Conservation (phyloP, 2,888 invertebrate species). For the Andrena fulva region DNA sequence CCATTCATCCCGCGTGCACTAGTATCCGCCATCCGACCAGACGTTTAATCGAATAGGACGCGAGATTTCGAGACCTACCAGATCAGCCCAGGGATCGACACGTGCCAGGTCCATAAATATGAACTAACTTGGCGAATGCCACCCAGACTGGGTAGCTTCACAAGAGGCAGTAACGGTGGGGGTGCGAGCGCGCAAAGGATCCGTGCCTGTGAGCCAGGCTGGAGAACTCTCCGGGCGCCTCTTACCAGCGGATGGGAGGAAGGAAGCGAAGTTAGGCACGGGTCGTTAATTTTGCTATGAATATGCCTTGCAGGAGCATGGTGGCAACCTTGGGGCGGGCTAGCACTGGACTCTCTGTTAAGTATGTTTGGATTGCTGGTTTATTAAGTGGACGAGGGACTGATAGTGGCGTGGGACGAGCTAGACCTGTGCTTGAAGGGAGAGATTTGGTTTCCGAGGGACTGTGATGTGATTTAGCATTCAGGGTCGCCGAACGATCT, state of each 20-base stretch:
- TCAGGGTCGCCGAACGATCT: not conserved
- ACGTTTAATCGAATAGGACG: not conserved
- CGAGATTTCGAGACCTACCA: not conserved
- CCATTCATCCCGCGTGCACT: too few species aligned
- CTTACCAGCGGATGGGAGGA: constrained; percentile 51
- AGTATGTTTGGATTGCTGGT: constrained; percentile 33
- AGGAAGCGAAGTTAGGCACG: constrained; percentile 71
- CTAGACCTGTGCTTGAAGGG: not conserved
- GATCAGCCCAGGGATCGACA: constrained; percentile 13
- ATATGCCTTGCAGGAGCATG: constrained; percentile 70
- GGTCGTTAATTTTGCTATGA: constrained; percentile 81
- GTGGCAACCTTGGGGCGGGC: constrained; percentile 26
- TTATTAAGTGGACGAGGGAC: constrained; percentile 19
- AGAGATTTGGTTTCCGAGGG: not conserved
- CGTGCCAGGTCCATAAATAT: constrained; percentile 66
- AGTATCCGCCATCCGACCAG: not conserved
- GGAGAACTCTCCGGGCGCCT: constrained; percentile 65
- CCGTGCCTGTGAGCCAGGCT: constrained; percentile 51
- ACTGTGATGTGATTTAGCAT: not conserved
- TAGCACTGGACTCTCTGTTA: constrained; percentile 6
- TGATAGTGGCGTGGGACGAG: not conserved
- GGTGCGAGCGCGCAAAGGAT: not conserved
- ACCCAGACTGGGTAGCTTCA: constrained; percentile 40
- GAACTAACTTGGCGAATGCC: constrained; percentile 73
- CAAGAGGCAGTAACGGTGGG: constrained; percentile 22